Percentiles rank a stretch among this genome's conserved stretches.
These are phyloP conservation scores for Odontomachus brunneus DNA, from an alignment of 1,140 invertebrate species.

Conservation along the genomic window DNA sequence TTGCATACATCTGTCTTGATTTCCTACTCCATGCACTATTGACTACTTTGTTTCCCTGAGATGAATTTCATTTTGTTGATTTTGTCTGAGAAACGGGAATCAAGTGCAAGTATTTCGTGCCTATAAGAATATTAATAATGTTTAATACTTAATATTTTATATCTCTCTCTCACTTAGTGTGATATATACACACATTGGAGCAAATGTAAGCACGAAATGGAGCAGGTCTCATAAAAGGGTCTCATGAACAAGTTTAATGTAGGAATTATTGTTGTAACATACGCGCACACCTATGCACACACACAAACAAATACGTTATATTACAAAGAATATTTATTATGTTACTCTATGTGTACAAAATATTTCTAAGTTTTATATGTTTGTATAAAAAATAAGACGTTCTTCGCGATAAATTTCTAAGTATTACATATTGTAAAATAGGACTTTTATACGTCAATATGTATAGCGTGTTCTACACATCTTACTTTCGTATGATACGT, in stretches of 20 bases:
- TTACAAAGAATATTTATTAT: not conserved
- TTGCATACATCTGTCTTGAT: constrained; percentile 79
- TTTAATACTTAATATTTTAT: not conserved
- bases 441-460: not conserved
- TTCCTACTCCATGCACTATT: constrained; percentile 77
- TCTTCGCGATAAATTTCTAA: constrained; percentile 14
- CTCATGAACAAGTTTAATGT: not conserved
- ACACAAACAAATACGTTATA: not conserved
- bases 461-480: not conserved
- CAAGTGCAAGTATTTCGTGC: constrained; percentile 65
- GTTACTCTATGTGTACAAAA: constrained; percentile 15
- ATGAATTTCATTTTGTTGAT: constrained; percentile 38
- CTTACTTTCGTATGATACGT: too few species aligned
- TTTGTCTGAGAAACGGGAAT: constrained; percentile 43
- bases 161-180: not conserved
- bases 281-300: not conserved
- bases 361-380: not conserved
- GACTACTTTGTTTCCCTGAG: constrained; percentile 69
- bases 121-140: constrained; percentile 55
- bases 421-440: constrained; percentile 35
- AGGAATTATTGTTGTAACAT: constrained; percentile 10
- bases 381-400: not conserved
- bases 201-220: not conserved
- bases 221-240: not conserved
- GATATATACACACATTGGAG: not conserved